Percentiles rank a stretch among this genome's conserved stretches.
Evolutionary conservation across 1,140 invertebrate genomes (phyloP).

Genomic region (Tetramorium parvispinum): DNA sequence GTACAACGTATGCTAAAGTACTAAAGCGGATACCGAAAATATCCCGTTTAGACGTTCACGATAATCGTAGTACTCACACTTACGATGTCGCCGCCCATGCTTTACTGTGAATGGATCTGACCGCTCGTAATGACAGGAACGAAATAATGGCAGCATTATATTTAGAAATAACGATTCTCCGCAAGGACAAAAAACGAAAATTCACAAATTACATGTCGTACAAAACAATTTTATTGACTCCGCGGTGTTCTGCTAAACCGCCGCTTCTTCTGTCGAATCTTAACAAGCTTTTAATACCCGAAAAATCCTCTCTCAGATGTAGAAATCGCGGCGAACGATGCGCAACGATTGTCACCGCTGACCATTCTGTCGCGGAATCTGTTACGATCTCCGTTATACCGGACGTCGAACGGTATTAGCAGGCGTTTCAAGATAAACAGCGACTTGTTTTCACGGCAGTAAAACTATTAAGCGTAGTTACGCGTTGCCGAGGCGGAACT

Average conservation of each 20-base stretch:
- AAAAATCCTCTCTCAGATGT: not conserved
- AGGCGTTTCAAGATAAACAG: conserved; percentile 37
- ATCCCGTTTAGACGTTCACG: not conserved
- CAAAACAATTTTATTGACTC: not conserved
- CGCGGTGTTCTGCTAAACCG: not conserved
- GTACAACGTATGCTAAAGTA: not conserved
- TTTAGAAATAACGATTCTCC: not conserved
- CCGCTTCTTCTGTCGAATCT: not conserved
- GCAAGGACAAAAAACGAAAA: not conserved
- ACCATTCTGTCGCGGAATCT: conserved; percentile 24
- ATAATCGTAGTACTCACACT: not conserved
- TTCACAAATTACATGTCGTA: not conserved
- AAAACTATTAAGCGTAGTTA: conserved; percentile 43
- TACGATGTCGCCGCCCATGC: not conserved
- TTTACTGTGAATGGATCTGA: not conserved
- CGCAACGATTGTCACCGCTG: not conserved
- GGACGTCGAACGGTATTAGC: conserved; percentile 28
- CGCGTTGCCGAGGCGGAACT: not conserved
- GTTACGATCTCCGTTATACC: conserved; percentile 16
- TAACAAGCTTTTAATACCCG: not conserved
- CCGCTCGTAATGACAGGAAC: not conserved
- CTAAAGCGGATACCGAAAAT: conserved; percentile 10
- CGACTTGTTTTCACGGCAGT: conserved; percentile 28
- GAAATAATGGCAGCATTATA: not conserved
- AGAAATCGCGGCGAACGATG: not conserved